Evolutionary conservation across 2,797 vertebrate species (phyloP).

Genomic region (Enteromius fasciolatus): DNA sequence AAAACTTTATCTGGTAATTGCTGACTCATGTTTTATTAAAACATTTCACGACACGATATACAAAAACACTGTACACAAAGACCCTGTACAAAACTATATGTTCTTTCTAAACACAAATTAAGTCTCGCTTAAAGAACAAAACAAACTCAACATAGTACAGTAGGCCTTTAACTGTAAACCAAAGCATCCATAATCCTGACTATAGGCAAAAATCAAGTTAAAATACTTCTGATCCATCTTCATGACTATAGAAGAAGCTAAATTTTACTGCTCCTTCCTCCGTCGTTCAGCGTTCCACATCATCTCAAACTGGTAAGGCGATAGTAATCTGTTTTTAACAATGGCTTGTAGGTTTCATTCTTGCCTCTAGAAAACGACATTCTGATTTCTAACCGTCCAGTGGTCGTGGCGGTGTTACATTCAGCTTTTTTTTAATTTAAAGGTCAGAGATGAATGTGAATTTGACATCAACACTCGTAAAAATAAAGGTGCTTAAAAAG

Average conservation of each 20-base stretch:
- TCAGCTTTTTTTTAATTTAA: slow-evolving; percentile 7
- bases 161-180: slow-evolving; percentile 15
- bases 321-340: slow-evolving; percentile 11
- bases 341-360: slow-evolving; percentile 35
- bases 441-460: slow-evolving; percentile 46
- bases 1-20: neutral
- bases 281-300: neutral
- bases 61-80: slow-evolving; percentile 51
- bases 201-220: neutral
- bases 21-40: slow-evolving; percentile 70
- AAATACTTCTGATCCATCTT: neutral
- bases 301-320: slow-evolving; percentile 25
- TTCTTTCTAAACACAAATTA: slow-evolving; percentile 21
- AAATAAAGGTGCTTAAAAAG: no score
- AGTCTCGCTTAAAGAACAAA: slow-evolving; percentile 5
- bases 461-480: slow-evolving; percentile 39
- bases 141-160: slow-evolving; percentile 18
- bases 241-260: neutral
- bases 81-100: slow-evolving; percentile 51
- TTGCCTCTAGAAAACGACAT: slow-evolving; percentile 24
- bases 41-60: slow-evolving; percentile 71
- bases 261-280: slow-evolving; percentile 3
- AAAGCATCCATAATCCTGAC: neutral
- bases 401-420: slow-evolving; percentile 37
- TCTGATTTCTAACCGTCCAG: slow-evolving; percentile 31